These are phyloP conservation scores for Nasonia giraulti DNA, from an alignment of 1,140 invertebrate genomes.

Conservation along the genomic window DNA sequence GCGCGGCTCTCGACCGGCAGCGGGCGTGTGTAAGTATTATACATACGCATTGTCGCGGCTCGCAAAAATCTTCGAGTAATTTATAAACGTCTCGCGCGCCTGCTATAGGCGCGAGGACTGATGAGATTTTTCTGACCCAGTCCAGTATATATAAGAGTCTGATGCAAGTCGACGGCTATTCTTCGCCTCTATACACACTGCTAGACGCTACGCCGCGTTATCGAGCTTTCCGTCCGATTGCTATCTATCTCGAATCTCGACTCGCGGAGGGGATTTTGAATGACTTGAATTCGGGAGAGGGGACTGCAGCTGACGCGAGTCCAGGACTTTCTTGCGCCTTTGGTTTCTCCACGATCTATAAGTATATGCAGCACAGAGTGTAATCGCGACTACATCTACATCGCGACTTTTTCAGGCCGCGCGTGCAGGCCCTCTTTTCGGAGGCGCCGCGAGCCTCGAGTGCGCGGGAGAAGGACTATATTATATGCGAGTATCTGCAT, in stretches of 20 bases:
- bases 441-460: background rate
- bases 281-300: background rate
- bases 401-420: too few relatives aligned
- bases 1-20: background rate
- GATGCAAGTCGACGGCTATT: background rate
- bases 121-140: constrained; percentile 23
- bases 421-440: background rate
- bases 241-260: background rate
- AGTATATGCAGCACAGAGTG: too few relatives aligned
- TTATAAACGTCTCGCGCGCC: constrained; percentile 38
- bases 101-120: constrained; percentile 7
- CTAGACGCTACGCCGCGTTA: background rate
- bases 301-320: background rate
- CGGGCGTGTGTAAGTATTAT: background rate
- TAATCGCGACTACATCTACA: too few relatives aligned
- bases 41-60: background rate
- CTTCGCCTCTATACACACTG: background rate
- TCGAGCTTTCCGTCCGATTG: constrained; percentile 24
- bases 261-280: constrained; percentile 5
- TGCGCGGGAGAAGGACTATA: background rate
- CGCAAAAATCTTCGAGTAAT: constrained; percentile 18
- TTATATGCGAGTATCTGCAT: background rate
- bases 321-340: background rate
- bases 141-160: too few relatives aligned
- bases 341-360: too few relatives aligned